phyloP scores from a whole-genome alignment of 2,113 vertebrate species.

The Perca flavescens region DNA sequence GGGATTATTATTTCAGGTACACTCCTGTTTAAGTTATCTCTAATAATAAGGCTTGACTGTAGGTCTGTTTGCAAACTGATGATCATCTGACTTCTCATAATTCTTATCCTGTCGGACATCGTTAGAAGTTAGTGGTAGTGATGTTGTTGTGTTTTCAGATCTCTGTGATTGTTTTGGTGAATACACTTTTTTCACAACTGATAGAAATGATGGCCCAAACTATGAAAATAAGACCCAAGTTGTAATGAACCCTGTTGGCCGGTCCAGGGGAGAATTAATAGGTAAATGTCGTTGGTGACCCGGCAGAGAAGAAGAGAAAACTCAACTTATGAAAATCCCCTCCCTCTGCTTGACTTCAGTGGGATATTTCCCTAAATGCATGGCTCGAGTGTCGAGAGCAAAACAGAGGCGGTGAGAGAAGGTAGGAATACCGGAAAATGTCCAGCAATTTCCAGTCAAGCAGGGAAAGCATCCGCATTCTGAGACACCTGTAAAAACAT shows the following conservation, averaged over 20 bases:
- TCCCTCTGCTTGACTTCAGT: conserved; percentile 20
- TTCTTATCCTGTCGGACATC: neutral
- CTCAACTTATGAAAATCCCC: conserved; percentile 14
- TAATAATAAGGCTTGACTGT: neutral
- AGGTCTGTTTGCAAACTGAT: neutral
- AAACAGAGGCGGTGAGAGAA: conserved; percentile 40
- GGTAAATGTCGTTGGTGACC: neutral
- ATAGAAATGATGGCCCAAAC: neutral
- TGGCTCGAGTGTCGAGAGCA: conserved; percentile 47
- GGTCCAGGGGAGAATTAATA: neutral
- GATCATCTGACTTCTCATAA: neutral
- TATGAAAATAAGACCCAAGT: neutral
- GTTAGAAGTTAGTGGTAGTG: neutral
- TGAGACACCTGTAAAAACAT: conserved; percentile 85
- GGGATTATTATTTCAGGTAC: neutral
- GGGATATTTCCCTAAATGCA: conserved; percentile 42
- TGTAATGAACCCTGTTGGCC: neutral
- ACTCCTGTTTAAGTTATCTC: neutral
- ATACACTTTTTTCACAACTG: neutral
- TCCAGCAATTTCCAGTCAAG: conserved; percentile 73
- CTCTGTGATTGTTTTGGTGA: neutral
- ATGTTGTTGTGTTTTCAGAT: conserved; percentile 10
- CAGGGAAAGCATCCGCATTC: conserved; percentile 65
- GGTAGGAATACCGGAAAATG: conserved; percentile 30
- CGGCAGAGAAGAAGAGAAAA: neutral